Percentiles rank a stretch among this genome's conserved stretches.
phyloP scores from a whole-genome alignment of 2,113 vertebrate species.

The Odobenus rosmarus region DNA sequence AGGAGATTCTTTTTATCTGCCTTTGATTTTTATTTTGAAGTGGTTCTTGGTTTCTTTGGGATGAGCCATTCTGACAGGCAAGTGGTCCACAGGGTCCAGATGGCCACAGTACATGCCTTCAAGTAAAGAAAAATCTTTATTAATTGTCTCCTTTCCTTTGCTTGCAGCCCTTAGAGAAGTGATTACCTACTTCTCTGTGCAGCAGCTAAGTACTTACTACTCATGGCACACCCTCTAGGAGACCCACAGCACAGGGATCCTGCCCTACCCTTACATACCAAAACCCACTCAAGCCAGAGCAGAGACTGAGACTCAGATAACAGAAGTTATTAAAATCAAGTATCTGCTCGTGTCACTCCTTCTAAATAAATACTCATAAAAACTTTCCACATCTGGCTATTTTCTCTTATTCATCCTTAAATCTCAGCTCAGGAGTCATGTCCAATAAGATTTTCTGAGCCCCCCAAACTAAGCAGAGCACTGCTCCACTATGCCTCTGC shows the following conservation, averaged over 20 bases:
- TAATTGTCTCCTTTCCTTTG: not conserved
- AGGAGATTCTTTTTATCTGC: not conserved
- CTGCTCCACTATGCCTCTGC: not conserved
- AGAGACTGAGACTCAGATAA: not conserved
- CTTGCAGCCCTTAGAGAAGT: not conserved
- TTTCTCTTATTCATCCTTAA: not conserved
- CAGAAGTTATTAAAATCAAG: not conserved
- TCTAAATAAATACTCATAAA: not conserved
- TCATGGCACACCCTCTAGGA: not conserved
- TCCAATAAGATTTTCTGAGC: not conserved
- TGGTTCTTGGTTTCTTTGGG: not conserved
- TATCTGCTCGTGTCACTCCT: not conserved
- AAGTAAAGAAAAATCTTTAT: not conserved
- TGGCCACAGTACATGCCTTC: not conserved
- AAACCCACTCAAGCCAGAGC: not conserved
- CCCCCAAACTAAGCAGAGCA: not conserved
- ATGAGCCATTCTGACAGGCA: not conserved
- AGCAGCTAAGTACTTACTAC: not conserved
- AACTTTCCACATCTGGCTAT: not conserved
- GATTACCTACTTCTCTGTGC: not conserved
- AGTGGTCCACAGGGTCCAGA: not conserved
- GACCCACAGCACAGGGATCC: not conserved
- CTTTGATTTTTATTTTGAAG: not conserved
- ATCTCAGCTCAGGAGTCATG: not conserved
- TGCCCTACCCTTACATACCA: not conserved